phyloP scores from a whole-genome alignment of 1,140 invertebrate genomes.

The Cotesia vestalis region DNA sequence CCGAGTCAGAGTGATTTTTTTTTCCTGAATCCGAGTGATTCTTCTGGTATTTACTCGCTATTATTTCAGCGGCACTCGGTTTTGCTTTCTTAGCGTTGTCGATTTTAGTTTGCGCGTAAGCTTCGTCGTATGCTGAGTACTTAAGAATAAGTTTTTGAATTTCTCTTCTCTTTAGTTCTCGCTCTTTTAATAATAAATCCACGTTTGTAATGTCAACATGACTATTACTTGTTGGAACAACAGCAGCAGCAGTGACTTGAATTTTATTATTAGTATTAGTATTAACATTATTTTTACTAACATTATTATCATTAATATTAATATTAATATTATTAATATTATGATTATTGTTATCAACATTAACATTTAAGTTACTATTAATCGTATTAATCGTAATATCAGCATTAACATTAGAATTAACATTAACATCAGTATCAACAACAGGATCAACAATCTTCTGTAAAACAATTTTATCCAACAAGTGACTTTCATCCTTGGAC shows the following conservation, averaged over 20 bases:
- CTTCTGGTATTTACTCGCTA: constrained; percentile 63
- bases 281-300: neutral
- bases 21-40: constrained; percentile 24
- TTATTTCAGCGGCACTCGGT: constrained; percentile 61
- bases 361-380: neutral
- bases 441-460: constrained; percentile 59
- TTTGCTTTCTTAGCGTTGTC: constrained; percentile 38
- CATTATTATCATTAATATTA: constrained; percentile 42
- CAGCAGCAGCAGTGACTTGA: constrained; percentile 23
- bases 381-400: constrained; percentile 36
- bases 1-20: constrained; percentile 31
- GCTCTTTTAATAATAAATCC: constrained; percentile 71
- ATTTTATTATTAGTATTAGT: constrained; percentile 39
- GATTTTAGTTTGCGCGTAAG: constrained; percentile 47
- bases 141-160: constrained; percentile 82
- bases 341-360: neutral
- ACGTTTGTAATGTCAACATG: constrained; percentile 63
- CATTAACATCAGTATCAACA: neutral
- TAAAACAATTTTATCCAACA: constrained; percentile 60
- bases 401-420: constrained; percentile 23
- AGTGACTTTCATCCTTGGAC: constrained; percentile 32
- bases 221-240: too few species aligned
- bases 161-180: constrained; percentile 80
- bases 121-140: constrained; percentile 77
- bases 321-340: neutral